A percentile compares a stretch with the other conserved stretches of the same genome.
phyloP scores from a whole-genome alignment of 2,888 invertebrate species.

The Meta bourneti region DNA sequence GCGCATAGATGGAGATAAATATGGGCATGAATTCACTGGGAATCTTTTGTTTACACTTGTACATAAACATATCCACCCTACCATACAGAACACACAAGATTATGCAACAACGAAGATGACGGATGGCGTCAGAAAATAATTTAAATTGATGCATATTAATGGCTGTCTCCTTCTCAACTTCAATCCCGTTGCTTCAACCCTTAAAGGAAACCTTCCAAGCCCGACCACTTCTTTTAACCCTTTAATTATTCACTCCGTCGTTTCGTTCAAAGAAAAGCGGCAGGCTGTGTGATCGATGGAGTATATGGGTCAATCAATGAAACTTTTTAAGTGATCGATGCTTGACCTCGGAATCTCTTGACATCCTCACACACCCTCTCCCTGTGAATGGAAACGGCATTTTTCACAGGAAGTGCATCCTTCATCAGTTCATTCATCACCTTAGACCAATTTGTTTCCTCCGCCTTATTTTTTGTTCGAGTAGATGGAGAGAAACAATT shows the following conservation, averaged over 20 bases:
- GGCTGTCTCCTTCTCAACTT: too few relatives aligned
- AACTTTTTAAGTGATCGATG: slow-evolving; percentile 27
- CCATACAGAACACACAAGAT: too few relatives aligned
- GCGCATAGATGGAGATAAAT: too few relatives aligned
- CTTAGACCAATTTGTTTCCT: not conserved
- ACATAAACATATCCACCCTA: too few relatives aligned
- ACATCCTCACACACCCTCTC: not conserved
- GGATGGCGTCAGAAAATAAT: too few relatives aligned
- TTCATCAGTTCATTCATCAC: slow-evolving; percentile 20
- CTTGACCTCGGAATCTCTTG: slow-evolving; percentile 1
- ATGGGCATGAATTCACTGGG: too few relatives aligned
- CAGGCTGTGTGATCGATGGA: slow-evolving; percentile 18
- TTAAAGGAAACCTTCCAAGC: too few relatives aligned
- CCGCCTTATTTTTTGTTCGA: not conserved
- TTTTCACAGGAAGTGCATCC: slow-evolving; percentile 3
- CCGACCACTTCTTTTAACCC: not conserved
- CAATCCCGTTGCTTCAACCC: too few relatives aligned
- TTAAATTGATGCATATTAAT: too few relatives aligned
- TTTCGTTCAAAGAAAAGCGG: not conserved
- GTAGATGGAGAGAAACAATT: not conserved
- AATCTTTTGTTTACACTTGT: too few relatives aligned
- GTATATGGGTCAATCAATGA: slow-evolving; percentile 39
- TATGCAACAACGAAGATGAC: too few relatives aligned
- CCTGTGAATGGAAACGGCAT: not conserved
- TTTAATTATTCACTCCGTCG: not conserved